Conservation (phyloP, 2,888 invertebrate genomes). For the Stramonita haemastoma region DNA sequence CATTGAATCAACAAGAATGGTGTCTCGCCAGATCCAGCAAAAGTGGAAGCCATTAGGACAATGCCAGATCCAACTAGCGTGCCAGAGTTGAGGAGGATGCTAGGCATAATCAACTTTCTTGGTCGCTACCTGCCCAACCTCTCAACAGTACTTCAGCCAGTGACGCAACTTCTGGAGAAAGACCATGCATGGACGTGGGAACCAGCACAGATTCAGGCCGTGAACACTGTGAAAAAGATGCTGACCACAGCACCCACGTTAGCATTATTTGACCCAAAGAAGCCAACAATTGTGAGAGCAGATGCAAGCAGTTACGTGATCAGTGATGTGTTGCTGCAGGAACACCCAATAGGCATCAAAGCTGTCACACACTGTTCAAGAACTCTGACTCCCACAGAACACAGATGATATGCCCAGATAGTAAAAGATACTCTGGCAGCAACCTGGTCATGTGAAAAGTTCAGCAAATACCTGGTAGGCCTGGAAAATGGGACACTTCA, state of each 20-base stretch:
- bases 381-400: neutral
- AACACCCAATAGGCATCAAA: neutral
- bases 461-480: neutral
- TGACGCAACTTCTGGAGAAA: neutral
- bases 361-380: conserved; percentile 24
- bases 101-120: conserved; percentile 2
- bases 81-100: neutral
- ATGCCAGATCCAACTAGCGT: neutral
- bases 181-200: neutral
- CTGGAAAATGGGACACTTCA: conserved; percentile 6
- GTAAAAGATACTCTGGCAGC: conserved; percentile 1
- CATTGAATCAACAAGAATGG: neutral
- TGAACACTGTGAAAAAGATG: neutral
- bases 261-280: neutral
- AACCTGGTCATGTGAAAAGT: conserved; percentile 17
- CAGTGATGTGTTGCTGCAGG: neutral
- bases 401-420: neutral
- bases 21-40: neutral
- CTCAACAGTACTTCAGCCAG: neutral
- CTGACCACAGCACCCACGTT: neutral
- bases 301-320: neutral
- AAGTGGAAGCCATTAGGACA: neutral
- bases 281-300: conserved; percentile 41
- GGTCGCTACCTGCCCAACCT: neutral
- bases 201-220: neutral